Base-by-base conservation (phyloP, 2,113 vertebrate species). In the Ceyx melanurus region DNA sequence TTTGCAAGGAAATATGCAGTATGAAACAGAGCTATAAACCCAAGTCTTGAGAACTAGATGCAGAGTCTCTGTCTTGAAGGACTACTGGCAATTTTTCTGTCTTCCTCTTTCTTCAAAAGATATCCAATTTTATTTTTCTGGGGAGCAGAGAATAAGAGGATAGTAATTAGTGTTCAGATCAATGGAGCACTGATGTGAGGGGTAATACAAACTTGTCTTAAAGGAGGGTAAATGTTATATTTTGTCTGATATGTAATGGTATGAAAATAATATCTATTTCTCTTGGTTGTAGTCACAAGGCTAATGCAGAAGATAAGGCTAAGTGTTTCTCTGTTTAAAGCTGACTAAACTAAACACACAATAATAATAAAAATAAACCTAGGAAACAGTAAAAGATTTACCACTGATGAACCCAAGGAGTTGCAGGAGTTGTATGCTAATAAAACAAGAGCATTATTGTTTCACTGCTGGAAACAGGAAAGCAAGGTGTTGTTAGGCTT, bases 171-270 rank as follows among this genome's bases (percentile, higher is more conserved):
- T 54, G 31, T 3, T 82, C 54, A 54, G 11, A 43, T 3, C 35
- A 84, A 50, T 16, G 48, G 28, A 79, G 12, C 31, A 21, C 43
- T 85, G 50, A 46, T 62, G 13, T 72, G 71, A 60, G 20, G 9
- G 11, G 10, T n/a, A 56, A 21, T 45, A 9, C 20, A 21, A 53
- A 13, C 29, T 11, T 77, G 46, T 8, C 19, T 74, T 64, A 43
- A 91, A 94, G 48, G 64, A 85, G 60, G 74, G n/a, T 26, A 88
- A 91, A 91, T 64, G 78, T 85, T 77, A 8, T 89, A 35, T 94
- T 93, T 92, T 92, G 91, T 85, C 71, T 92, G 42, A 54, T 51
- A 46, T 7, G 15, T 58, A 76, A 42, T 29, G 43, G 23, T 40
- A 85, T 88, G 84, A 82, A 82, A 64, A 74, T 80, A 91, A 37